phyloP scores from a whole-genome alignment of 2,888 invertebrate species.

The Melieria omissa region DNA sequence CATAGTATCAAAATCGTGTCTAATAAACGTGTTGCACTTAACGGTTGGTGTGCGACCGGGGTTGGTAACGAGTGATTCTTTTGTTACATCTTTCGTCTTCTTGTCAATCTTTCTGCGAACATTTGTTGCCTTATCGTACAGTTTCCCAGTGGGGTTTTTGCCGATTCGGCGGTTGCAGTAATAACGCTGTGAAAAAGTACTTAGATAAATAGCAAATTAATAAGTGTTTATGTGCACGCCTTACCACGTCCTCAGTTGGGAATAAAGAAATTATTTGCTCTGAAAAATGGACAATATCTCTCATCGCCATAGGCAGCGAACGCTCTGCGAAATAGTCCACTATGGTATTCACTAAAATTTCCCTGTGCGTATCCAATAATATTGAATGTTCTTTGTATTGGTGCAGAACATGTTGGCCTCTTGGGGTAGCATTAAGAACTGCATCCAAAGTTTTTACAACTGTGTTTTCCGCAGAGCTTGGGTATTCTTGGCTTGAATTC shows the following conservation, averaged over 20 bases:
- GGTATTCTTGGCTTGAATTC: slow-evolving; percentile 1
- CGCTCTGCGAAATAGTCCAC: neutral
- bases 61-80: neutral
- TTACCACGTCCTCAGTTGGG: slow-evolving; percentile 5
- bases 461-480: neutral
- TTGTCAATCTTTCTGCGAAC: neutral
- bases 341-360: slow-evolving; percentile 5
- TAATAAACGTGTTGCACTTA: neutral
- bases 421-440: slow-evolving; percentile 13
- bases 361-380: slow-evolving; percentile 6
- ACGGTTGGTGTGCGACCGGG: neutral
- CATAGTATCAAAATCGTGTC: too few species aligned
- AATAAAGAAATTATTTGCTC: neutral
- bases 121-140: slow-evolving; percentile 21
- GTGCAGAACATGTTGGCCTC: slow-evolving; percentile 1
- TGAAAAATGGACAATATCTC: slow-evolving; percentile 12
- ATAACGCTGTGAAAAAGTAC: slow-evolving; percentile 5
- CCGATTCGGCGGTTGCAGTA: slow-evolving; percentile 13
- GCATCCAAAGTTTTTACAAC: neutral
- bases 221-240: neutral
- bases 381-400: slow-evolving; percentile 1
- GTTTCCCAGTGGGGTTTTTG: slow-evolving; percentile 17
- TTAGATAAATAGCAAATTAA: neutral
- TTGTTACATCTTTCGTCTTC: neutral
- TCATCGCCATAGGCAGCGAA: slow-evolving; percentile 6